A percentile compares a stretch with the other conserved stretches of the same genome.
phyloP scores from a whole-genome alignment of 64 coral and sea anemone genomes.

The Pocillopora verrucosa region DNA sequence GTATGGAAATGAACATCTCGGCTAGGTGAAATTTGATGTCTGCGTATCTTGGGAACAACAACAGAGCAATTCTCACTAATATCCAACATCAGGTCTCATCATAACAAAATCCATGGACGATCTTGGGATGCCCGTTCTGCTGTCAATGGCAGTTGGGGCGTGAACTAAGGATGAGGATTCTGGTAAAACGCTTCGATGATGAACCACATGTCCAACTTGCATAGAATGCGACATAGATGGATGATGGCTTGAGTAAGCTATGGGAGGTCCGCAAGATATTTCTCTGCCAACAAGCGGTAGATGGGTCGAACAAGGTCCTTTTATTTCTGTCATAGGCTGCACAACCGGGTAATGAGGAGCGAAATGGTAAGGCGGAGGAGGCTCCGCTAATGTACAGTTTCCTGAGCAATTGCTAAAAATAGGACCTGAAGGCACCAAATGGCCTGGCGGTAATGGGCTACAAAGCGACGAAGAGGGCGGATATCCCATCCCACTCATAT shows the following conservation, averaged over 20 bases:
- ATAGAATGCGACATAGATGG: slow-evolving; percentile 70
- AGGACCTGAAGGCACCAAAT: slow-evolving; percentile 53
- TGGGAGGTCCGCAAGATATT: slow-evolving; percentile 54
- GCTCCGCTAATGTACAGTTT: slow-evolving; percentile 71
- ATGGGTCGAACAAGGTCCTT: slow-evolving; percentile 68
- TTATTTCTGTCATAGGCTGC: slow-evolving; percentile 52
- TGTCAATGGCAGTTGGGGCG: slow-evolving; percentile 72
- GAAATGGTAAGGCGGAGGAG: slow-evolving; percentile 80
- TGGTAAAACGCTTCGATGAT: slow-evolving; percentile 67
- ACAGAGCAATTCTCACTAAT: slow-evolving; percentile 10
- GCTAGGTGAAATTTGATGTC: background rate
- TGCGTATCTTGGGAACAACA: background rate
- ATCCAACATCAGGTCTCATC: slow-evolving; percentile 69
- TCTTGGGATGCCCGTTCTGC: slow-evolving; percentile 77
- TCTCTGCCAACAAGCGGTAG: slow-evolving; percentile 66
- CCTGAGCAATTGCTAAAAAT: slow-evolving; percentile 72
- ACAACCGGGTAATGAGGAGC: slow-evolving; percentile 64
- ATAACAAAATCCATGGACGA: slow-evolving; percentile 76
- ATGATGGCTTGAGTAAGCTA: slow-evolving; percentile 67
- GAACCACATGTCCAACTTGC: slow-evolving; percentile 70
- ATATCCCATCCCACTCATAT: slow-evolving; percentile 67
- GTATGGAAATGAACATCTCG: background rate
- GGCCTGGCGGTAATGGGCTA: slow-evolving; percentile 69
- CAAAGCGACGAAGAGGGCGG: slow-evolving; percentile 72
- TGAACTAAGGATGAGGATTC: slow-evolving; percentile 62